Base-by-base conservation (phyloP, 37 sponge, comb jelly and placozoan genomes). In the Lycopodina hypogea region DNA sequence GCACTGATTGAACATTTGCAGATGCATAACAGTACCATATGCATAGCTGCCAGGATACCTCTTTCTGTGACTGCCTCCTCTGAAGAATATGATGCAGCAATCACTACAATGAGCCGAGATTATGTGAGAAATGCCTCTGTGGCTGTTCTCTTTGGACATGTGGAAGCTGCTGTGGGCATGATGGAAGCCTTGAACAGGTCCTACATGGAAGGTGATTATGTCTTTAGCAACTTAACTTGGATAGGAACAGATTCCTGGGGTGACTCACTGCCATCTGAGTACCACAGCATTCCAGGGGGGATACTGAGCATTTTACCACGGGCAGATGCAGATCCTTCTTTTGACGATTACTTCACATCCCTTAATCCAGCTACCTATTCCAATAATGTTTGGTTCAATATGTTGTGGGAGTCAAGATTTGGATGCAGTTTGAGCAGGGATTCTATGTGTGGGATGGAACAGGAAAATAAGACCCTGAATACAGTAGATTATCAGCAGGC, bases 331-430 rank as follows among this genome's bases (percentile, higher is more conserved):
- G 77, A 75, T 29, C 34, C 0, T 14, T 38, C 48, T 32, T 91
- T 87, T 77, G 83, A 91, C 70, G 48, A 68, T 0, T 89, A 93
- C 40, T 84, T 90, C 34, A 75, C 63, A 9, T 72, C 71, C 17
- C 76, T 90, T 21, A 64, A 82, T 56, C 90, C 87, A 22, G 23
- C 0, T 9, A 89, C 75, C 76, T 39, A 86, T 35, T 56, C 74
- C 3, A 22, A 17, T 30, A 87, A 90, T 87, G 12, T 53, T 73
- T 55, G 74, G n/a, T n/a, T n/a, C n/a, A n/a, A n/a, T n/a, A n/a
- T n/a, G n/a, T n/a, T n/a, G n/a, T n/a, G n/a, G n/a, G 74, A 73
- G 74, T 65, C 66, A 30, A 14, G 35, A 11, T 65, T 65, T 34
- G 30, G 30, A 2, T 65, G 66, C 35, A 65, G 66, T 11, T 65